These are phyloP conservation scores for Garra rufa DNA, from an alignment of 2,113 vertebrate genomes.

Conservation along the genomic window DNA sequence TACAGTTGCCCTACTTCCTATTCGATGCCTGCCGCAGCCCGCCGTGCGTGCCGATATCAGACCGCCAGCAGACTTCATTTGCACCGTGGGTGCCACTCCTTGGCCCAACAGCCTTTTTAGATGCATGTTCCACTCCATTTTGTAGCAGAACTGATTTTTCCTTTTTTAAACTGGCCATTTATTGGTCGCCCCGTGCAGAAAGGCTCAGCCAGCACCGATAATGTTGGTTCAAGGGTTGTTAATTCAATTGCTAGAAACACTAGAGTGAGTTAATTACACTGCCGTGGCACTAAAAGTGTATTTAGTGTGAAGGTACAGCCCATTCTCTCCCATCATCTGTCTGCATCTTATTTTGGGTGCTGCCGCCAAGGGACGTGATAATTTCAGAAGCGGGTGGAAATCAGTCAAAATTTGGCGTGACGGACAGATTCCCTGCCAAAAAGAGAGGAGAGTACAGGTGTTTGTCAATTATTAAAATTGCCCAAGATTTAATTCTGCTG, in stretches of 20 bases:
- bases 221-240: slow-evolving; percentile 64
- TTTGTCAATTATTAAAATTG: slow-evolving; percentile 74
- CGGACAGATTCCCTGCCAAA: slow-evolving; percentile 62
- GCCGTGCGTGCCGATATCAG: slow-evolving; percentile 11
- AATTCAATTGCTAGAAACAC: slow-evolving; percentile 67
- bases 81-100: slow-evolving; percentile 29
- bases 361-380: slow-evolving; percentile 61
- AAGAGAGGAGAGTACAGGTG: slow-evolving; percentile 70
- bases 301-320: slow-evolving; percentile 60
- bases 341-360: slow-evolving; percentile 58
- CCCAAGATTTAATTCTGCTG: slow-evolving; percentile 71
- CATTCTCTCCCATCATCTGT: slow-evolving; percentile 47
- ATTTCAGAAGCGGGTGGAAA: slow-evolving; percentile 63
- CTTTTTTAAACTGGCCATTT: slow-evolving; percentile 44
- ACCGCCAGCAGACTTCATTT: slow-evolving; percentile 23
- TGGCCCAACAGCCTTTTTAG: slow-evolving; percentile 43
- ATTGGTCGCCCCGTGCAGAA: slow-evolving; percentile 57
- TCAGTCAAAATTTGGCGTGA: slow-evolving; percentile 61
- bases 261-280: slow-evolving; percentile 68
- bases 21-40: not conserved
- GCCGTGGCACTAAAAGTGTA: slow-evolving; percentile 60
- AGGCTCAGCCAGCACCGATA: slow-evolving; percentile 54
- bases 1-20: slow-evolving; percentile 64
- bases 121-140: slow-evolving; percentile 44
- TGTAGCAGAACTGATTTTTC: slow-evolving; percentile 54